Conservation (phyloP, 2,113 vertebrate genomes). For the Mungos mungo region DNA sequence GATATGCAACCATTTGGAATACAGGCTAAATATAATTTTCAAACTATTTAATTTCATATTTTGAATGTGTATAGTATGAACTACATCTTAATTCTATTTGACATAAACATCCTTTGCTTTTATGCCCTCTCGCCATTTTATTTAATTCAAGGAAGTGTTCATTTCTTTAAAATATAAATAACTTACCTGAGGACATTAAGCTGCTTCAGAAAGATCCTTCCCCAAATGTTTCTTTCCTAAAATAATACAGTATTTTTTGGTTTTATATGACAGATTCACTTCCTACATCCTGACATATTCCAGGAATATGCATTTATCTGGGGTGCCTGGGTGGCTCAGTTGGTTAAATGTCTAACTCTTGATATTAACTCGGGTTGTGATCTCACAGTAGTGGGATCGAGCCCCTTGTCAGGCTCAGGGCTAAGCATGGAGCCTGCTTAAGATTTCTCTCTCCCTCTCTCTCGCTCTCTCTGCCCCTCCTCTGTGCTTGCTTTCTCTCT, state of each 20-base stretch:
- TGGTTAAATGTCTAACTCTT: too few relatives aligned
- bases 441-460: too few relatives aligned
- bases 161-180: constrained; percentile 24
- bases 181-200: neutral
- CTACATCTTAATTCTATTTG: neutral
- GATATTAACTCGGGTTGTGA: too few relatives aligned
- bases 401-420: too few relatives aligned
- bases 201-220: neutral
- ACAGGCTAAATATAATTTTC: neutral
- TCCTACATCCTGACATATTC: neutral
- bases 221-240: neutral
- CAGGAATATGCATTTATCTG: neutral
- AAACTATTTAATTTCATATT: neutral
- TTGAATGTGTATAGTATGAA: neutral
- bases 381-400: too few relatives aligned
- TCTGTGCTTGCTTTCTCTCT: too few relatives aligned
- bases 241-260: neutral
- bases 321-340: too few relatives aligned
- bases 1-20: neutral
- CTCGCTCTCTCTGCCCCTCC: too few relatives aligned
- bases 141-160: neutral
- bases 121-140: neutral
- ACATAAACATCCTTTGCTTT: neutral
- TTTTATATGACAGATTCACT: neutral
- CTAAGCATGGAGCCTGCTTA: too few relatives aligned